Conservation (phyloP, 2,113 vertebrate species). For the Sigmodon hispidus region DNA sequence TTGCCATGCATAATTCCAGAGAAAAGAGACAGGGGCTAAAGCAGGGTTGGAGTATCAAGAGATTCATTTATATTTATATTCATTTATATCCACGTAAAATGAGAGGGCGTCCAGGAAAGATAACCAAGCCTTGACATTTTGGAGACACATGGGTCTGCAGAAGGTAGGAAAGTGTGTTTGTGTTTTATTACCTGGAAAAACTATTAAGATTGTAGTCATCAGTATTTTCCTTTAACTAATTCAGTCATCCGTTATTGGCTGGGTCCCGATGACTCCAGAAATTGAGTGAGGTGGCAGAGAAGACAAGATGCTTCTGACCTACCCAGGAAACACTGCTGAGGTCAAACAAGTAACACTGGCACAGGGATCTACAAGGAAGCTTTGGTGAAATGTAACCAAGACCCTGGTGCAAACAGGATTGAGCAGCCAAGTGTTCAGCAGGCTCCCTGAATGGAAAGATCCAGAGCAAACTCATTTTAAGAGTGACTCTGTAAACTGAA, state of each 20-base stretch:
- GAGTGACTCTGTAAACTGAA: background rate
- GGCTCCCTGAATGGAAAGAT: background rate
- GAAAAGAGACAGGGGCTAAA: background rate
- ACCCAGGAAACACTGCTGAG: background rate
- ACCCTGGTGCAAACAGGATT: background rate
- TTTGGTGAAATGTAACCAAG: background rate
- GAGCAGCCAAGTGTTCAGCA: background rate
- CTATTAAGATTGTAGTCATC: background rate
- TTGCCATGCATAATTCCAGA: conserved; percentile 2
- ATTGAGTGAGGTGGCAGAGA: background rate
- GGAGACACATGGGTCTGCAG: background rate
- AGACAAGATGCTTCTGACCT: background rate
- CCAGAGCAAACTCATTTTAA: background rate
- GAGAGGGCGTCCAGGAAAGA: background rate
- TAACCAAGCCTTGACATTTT: background rate
- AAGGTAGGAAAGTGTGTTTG: background rate
- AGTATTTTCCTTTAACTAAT: background rate
- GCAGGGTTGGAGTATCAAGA: background rate
- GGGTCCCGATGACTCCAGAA: background rate
- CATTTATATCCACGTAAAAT: background rate
- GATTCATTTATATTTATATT: too few species aligned
- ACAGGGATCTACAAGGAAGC: background rate
- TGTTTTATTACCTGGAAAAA: conserved; percentile 37
- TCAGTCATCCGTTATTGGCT: background rate
- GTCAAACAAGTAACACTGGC: background rate